Evolutionary conservation across 53 echinoderm and acorn worm species (phyloP), one percentile per base, ranked within the genome.

Genomic region (Mesocentrotus franciscanus): DNA sequence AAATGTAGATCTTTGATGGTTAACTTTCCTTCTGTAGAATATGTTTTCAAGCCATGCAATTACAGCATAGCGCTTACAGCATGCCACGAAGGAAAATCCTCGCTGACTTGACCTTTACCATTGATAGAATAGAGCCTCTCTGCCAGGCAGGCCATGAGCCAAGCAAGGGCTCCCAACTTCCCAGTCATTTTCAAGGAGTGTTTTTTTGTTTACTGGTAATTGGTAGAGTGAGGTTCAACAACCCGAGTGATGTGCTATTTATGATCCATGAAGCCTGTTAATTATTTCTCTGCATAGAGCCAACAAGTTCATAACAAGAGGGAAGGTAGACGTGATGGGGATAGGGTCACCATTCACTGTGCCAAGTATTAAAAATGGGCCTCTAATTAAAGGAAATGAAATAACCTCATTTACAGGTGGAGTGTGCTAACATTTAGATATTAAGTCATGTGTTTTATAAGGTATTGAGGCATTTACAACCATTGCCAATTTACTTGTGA

Each of bases 121-220:
- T 81, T 17, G 33, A 18, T 81, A 81, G 42, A 81, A 35, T 81
- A 4, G 39, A 81, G 12, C 32, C 74, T 74, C 29, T 74, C 74
- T 49, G 49, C 49, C 42, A 9, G 81, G 36, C 42, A 81, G 42
- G 81, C 81, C 9, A 42, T 81, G 81, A 81, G 81, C 81, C 81
- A 81, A 81, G 81, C 64, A 16, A 81, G 81, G 42, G 42, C 8
- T 71, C 14, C 30, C 68, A 4, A n/a, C n/a, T 33, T 10, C 11
- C 26, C 20, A 81, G 81, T 81, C 81, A 81, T 81, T 81, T 81
- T 49, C 81, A 81, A 18, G 26, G 87, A 87, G 87, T 87, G 87
- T 58, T 87, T 87, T 60, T 87, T 87, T 87, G 87, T 87, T 87
- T 87, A 87, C 87, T 26, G 58, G 87, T 87, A 87, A 87, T 87